A percentile compares a stretch with the other conserved stretches of the same genome.
These are phyloP conservation scores for Brenthis ino DNA, from an alignment of 2,888 invertebrate genomes.

Conservation along the genomic window DNA sequence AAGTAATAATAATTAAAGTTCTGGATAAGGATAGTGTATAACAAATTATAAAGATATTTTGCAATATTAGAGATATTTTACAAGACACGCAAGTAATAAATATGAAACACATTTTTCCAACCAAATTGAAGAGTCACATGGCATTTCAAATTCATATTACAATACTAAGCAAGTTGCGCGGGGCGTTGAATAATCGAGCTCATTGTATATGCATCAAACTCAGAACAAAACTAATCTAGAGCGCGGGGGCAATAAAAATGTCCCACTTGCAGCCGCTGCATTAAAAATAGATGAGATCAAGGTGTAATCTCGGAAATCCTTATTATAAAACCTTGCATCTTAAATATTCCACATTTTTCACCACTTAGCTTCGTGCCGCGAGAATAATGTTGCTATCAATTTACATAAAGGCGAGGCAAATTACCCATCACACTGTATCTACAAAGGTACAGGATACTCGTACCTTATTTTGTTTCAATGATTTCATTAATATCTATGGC, in stretches of 20 bases:
- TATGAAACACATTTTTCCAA: constrained; percentile 3
- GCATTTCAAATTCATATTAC: constrained; percentile 71
- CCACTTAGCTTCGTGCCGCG: constrained; percentile 58
- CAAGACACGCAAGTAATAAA: not conserved
- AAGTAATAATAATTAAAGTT: no score
- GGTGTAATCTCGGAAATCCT: constrained; percentile 78
- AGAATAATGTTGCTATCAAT: constrained; percentile 64
- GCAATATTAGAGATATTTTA: no score
- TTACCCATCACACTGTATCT: constrained; percentile 43
- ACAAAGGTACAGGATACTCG: constrained; percentile 24
- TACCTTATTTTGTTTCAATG: constrained; percentile 28
- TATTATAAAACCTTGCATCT: constrained; percentile 79
- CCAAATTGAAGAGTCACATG: constrained; percentile 46
- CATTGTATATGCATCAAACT: constrained; percentile 81
- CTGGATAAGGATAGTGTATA: not conserved
- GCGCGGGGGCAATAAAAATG: constrained; percentile 78
- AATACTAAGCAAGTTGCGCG: constrained; percentile 61
- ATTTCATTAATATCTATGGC: constrained; percentile 22
- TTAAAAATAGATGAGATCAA: constrained; percentile 78
- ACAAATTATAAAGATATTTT: not conserved
- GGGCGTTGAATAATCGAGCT: constrained; percentile 77
- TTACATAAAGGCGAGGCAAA: constrained; percentile 58
- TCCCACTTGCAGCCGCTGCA: constrained; percentile 70
- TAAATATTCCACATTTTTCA: constrained; percentile 76
- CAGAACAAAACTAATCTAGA: constrained; percentile 81